Base-by-base conservation (phyloP, 2,113 vertebrate species). In the Actinemys pallida region DNA sequence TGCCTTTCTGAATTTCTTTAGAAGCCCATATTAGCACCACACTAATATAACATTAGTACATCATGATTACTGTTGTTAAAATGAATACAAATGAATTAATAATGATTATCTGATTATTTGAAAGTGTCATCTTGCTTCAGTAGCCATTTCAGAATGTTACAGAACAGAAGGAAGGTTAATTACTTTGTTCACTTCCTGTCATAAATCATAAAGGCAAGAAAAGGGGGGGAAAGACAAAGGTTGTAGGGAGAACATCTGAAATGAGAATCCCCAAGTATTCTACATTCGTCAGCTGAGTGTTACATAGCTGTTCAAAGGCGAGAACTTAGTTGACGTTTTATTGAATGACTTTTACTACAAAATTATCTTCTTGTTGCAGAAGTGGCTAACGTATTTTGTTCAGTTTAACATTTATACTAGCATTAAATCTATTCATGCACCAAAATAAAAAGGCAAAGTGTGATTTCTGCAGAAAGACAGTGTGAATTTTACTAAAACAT, bases 81-180 rank as follows among this genome's bases (percentile, higher is more conserved):
- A 87, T 85, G 86, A 93, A 90, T 54, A 79, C 31, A 92, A 87
- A 81, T 80, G 59, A 89, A 84, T 93, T 95, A 80, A 47, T 89
- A 92, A 95, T 89, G 2, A 69, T 91, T 88, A 83, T 35, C 39
- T 86, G 59, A 84, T 88, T 91, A 83, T 90, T 92, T 62, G 87
- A 47, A 88, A 89, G 42, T 81, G 49, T 85, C 47, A 54, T 69
- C n/a, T 54, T 50, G 80, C 84, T 90, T 90, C 82, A 90, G 10
- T 80, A 96, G 20, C n/a, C 69, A 56, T 87, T 91, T 93, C 75
- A 54, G 88, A 84, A 52, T 57, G 53, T n/a, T 84, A 62, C 50
- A 76, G 42, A 54, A 29, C 22, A 35, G 25, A 83, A 83, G 17
- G n/a, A 84, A 92, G 24, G 72, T n/a, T 50, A 93, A 72, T 50